Percentiles rank a stretch among this genome's conserved stretches.
phyloP scores from a whole-genome alignment of 2,888 invertebrate genomes.

The Sarcophaga caerulescens region DNA sequence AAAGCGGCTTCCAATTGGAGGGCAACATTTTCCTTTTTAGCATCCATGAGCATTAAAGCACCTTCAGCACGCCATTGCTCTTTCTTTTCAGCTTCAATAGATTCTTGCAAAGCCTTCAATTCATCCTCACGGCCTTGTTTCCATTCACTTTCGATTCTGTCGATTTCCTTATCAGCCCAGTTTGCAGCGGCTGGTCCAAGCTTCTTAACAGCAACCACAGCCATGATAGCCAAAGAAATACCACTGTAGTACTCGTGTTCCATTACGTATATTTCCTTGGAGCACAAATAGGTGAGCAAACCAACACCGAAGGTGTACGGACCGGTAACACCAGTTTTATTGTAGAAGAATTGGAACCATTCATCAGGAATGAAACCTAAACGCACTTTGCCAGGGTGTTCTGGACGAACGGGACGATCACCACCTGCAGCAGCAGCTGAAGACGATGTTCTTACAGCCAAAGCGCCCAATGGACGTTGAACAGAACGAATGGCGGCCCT shows the following conservation, averaged over 20 bases:
- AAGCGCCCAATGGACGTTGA: constrained; percentile 79
- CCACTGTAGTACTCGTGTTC: constrained; percentile 96
- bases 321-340: constrained; percentile 94
- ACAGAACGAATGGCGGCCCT: constrained; percentile 86
- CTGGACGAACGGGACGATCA: constrained; percentile 87
- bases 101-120: constrained; percentile 82
- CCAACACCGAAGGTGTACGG: constrained; percentile 94
- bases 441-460: constrained; percentile 83
- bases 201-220: constrained; percentile 85
- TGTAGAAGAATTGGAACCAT: constrained; percentile 97
- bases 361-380: constrained; percentile 96
- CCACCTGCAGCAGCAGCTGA: constrained; percentile 74
- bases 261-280: constrained; percentile 97
- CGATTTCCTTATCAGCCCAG: constrained; percentile 88
- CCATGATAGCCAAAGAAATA: constrained; percentile 87
- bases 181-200: constrained; percentile 87
- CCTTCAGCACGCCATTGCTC: constrained; percentile 91
- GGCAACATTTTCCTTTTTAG: constrained; percentile 95
- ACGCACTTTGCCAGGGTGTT: constrained; percentile 90
- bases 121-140: constrained; percentile 83
- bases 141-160: constrained; percentile 85
- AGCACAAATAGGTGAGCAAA: constrained; percentile 90
- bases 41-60: constrained; percentile 89
- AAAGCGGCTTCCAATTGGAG: constrained; percentile 97
- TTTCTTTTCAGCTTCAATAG: constrained; percentile 86